Base-by-base conservation (phyloP, 2,797 vertebrate species). In the Mormyrops boulengeri region DNA sequence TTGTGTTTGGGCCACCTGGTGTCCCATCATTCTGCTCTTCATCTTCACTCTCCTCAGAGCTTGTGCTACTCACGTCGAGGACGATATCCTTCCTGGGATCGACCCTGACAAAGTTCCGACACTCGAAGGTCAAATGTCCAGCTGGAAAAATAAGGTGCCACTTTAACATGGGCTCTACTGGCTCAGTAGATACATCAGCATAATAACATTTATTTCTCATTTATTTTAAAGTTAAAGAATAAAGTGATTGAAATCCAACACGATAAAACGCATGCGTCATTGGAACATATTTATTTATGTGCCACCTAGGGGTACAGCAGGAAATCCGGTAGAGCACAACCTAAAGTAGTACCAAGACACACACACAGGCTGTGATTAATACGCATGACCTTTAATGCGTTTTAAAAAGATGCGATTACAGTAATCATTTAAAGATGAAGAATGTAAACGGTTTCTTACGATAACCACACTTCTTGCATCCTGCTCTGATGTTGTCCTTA, bases 401-500 rank as follows among this genome's bases (percentile, higher is more conserved):
- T 34, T 73, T 14, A 34, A 73, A 73, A 73, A 38, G 30, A 73
- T 34, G 11, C 30, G 1, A 38, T 73, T 73, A 38, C 12, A 38
- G 66, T 73, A 14, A 73, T 73, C 66, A 73, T 73, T 73, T 14
- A 69, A 73, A 34, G 11, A 73, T 34, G 30, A 30, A 66, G n/a
- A 69, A 53, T 12, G 8, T 9, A 50, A n/a, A 44, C 2, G 50
- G 73, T 91, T 92, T 98, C 98, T 98, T 96, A 99, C 98, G 98
- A 93, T 99, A 99, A 89, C 98, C 98, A 92, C 98, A 99, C 94
- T 99, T 98, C 93, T 99, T 99, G 94, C 98, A 99, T 50, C 98
- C 98, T 90, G 98, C 98, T 95, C 98, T 96, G 91, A 99, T 98
- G 92, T 96, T 99, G 94, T 99, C 98, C 92, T 99, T 99, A 94